Percentiles rank a stretch among this genome's conserved stretches.
Conservation (phyloP, 2,113 vertebrate species). For the Tursiops truncatus region DNA sequence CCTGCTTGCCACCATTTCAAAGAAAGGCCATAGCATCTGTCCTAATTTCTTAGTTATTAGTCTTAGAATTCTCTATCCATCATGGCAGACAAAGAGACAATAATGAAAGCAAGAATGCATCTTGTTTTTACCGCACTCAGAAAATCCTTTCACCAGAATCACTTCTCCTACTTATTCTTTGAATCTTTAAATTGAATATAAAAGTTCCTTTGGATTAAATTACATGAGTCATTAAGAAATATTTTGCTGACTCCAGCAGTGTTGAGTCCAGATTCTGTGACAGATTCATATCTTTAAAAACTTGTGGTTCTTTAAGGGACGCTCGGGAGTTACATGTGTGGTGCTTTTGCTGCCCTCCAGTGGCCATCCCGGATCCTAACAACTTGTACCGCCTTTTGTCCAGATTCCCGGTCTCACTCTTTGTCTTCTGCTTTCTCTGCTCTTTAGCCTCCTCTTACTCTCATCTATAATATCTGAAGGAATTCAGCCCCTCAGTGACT, state of each 20-base stretch:
- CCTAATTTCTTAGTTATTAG: not conserved
- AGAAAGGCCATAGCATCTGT: not conserved
- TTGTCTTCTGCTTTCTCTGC: not conserved
- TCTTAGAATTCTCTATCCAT: not conserved
- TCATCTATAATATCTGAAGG: not conserved
- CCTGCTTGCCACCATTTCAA: not conserved
- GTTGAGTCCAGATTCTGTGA: not conserved
- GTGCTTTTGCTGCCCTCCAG: conserved; percentile 39
- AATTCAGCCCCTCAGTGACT: not conserved
- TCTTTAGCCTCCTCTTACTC: not conserved
- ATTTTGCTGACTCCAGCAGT: not conserved
- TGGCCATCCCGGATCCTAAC: not conserved
- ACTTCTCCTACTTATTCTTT: not conserved
- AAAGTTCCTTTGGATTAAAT: not conserved
- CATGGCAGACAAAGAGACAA: not conserved
- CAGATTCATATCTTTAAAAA: not conserved
- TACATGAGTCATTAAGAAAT: not conserved
- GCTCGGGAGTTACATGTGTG: not conserved
- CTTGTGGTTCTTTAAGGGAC: not conserved
- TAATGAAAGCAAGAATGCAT: not conserved
- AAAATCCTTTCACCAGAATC: not conserved
- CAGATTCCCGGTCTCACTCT: not conserved
- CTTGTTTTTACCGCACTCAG: not conserved
- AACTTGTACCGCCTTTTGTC: not conserved
- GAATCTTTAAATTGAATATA: conserved; percentile 5